Conservation (phyloP, 2,888 invertebrate species). For the Ernsta delagoae region DNA sequence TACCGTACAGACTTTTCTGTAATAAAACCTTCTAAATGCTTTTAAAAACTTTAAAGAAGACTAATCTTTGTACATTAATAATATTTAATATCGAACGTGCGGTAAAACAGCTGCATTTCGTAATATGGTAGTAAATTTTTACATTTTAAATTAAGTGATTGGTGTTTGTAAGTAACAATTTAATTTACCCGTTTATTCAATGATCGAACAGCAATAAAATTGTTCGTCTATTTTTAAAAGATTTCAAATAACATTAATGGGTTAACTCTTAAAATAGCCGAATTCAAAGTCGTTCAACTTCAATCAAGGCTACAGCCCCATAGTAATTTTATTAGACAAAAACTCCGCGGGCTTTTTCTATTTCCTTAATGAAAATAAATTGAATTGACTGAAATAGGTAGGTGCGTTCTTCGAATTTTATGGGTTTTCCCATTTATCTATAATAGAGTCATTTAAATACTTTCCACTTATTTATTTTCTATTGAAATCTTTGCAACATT, state of each 20-base stretch:
- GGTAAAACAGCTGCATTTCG: no score
- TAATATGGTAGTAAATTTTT: no score
- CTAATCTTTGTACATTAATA: no score
- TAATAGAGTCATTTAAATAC: conserved; percentile 11
- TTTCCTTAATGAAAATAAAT: conserved; percentile 36
- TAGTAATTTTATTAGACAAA: conserved; percentile 29
- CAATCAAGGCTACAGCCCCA: conserved; percentile 15
- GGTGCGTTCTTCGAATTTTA: conserved; percentile 26
- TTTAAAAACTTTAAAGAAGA: no score
- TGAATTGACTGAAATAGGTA: conserved; percentile 13
- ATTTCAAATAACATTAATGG: neutral
- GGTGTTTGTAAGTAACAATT: no score
- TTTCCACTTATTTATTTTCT: neutral
- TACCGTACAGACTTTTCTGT: no score
- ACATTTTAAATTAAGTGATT: no score
- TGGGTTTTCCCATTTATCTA: neutral
- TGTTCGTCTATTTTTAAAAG: neutral
- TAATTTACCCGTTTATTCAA: no score
- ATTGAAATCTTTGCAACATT: no score
- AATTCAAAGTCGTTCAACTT: conserved; percentile 18
- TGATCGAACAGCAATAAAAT: neutral
- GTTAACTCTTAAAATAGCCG: neutral
- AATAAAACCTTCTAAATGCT: no score
- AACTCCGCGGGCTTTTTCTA: conserved; percentile 29
- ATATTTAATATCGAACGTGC: no score